These are phyloP conservation scores for Corythucha ciliata DNA, from an alignment of 2,888 invertebrate genomes.

Conservation along the genomic window DNA sequence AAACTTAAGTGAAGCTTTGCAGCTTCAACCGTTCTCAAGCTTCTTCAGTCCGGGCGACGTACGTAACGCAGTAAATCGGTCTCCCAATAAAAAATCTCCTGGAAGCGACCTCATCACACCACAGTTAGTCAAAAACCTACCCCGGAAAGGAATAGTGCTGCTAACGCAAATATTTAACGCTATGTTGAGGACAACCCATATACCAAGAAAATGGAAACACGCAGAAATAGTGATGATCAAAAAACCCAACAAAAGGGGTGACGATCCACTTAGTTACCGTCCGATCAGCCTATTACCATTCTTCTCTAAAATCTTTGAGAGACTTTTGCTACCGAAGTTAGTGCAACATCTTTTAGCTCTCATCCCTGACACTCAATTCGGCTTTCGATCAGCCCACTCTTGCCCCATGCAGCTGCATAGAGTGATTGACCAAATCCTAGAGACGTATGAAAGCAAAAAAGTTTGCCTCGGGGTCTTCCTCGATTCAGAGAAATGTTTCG, in stretches of 20 bases:
- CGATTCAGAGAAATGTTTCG: constrained; percentile 9
- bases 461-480: constrained; percentile 3
- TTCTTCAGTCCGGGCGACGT: constrained; percentile 10
- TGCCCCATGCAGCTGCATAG: constrained; percentile 9
- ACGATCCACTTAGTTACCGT: constrained; percentile 2
- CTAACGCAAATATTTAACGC: constrained; percentile 8
- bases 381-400: neutral
- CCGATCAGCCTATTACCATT: constrained; percentile 6
- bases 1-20: neutral
- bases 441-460: constrained; percentile 3
- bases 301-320: constrained; percentile 6
- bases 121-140: constrained; percentile 3
- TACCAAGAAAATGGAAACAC: constrained; percentile 8
- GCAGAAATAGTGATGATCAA: constrained; percentile 6
- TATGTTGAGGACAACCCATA: too few relatives aligned
- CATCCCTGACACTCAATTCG: neutral
- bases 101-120: constrained; percentile 3
- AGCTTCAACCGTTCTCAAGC: neutral
- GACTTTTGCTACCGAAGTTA: neutral
- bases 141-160: constrained; percentile 6
- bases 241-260: constrained; percentile 3
- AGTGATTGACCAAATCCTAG: constrained; percentile 6
- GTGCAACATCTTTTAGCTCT: neutral
- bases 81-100: constrained; percentile 8
- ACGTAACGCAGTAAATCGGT: neutral